Conservation (phyloP, 2,113 vertebrate genomes). For the Zingel zingel region DNA sequence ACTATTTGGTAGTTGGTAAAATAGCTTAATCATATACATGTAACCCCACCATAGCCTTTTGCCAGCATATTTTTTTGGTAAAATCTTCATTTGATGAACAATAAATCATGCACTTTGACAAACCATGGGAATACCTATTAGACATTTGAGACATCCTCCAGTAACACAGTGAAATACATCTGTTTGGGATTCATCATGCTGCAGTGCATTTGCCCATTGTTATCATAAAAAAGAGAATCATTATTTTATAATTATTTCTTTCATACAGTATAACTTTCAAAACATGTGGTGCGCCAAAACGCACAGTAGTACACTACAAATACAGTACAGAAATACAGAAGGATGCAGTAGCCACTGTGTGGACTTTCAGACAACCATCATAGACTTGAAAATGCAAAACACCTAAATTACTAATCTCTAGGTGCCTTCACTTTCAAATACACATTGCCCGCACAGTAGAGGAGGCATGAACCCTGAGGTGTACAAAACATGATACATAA, state of each 20-base stretch:
- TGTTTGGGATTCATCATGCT: slow-evolving; percentile 6
- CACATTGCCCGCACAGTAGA: background rate
- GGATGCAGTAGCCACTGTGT: background rate
- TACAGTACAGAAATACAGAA: slow-evolving; percentile 20
- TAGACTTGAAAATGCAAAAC: slow-evolving; percentile 4
- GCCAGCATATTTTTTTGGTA: slow-evolving; percentile 11
- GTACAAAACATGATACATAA: background rate
- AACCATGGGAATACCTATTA: slow-evolving; percentile 14
- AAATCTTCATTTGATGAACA: slow-evolving; percentile 18
- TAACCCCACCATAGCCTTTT: background rate
- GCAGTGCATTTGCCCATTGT: slow-evolving; percentile 1
- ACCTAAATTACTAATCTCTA: slow-evolving; percentile 18
- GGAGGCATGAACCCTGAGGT: slow-evolving; percentile 36
- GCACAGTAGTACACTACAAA: slow-evolving; percentile 30
- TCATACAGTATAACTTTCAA: slow-evolving; percentile 14
- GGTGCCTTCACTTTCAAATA: slow-evolving; percentile 18
- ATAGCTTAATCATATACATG: background rate
- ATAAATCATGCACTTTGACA: slow-evolving; percentile 48
- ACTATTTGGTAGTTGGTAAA: background rate
- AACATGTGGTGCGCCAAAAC: slow-evolving; percentile 25
- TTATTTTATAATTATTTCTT: background rate
- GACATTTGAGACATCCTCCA: slow-evolving; percentile 34
- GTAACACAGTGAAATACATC: slow-evolving; percentile 20
- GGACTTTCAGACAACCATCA: background rate
- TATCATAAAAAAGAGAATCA: background rate